A percentile compares a stretch with the other conserved stretches of the same genome.
These are phyloP conservation scores for Thinocorus orbignyianus DNA, from an alignment of 2,113 vertebrate genomes.

Conservation along the genomic window DNA sequence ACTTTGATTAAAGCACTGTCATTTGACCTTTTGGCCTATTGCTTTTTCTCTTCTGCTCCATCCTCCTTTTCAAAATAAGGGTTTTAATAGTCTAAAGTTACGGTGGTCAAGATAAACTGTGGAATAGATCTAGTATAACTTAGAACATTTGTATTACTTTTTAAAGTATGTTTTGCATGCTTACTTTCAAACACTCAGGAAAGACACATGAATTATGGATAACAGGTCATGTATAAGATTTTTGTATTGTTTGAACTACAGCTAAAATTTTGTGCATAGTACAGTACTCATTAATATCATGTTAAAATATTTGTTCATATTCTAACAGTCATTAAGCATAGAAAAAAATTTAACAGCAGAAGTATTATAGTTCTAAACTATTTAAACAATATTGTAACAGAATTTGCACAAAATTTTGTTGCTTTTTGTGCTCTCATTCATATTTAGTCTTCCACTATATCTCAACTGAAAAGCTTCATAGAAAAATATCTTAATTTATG, in stretches of 20 bases:
- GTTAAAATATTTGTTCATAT: constrained; percentile 63
- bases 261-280: constrained; percentile 71
- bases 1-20: constrained; percentile 73
- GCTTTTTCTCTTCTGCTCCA: constrained; percentile 39
- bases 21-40: constrained; percentile 79
- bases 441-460: constrained; percentile 78
- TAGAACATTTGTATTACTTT: constrained; percentile 64
- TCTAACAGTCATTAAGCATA: constrained; percentile 71
- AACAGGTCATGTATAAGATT: constrained; percentile 61
- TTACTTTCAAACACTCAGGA: constrained; percentile 61
- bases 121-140: constrained; percentile 47
- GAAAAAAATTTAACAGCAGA: constrained; percentile 70
- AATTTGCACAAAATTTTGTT: constrained; percentile 66
- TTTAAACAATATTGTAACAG: constrained; percentile 52
- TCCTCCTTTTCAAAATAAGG: constrained; percentile 28
- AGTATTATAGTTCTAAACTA: constrained; percentile 60
- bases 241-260: constrained; percentile 58
- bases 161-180: constrained; percentile 69
- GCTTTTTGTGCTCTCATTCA: constrained; percentile 70
- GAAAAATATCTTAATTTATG: constrained; percentile 68
- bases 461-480: constrained; percentile 68
- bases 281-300: constrained; percentile 65
- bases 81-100: constrained; percentile 66
- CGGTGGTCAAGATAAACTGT: constrained; percentile 25
- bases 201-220: constrained; percentile 64